Percentiles rank a stretch among this genome's conserved stretches.
phyloP scores from a whole-genome alignment of 1,140 invertebrate species.

The Drosophila eugracilis region DNA sequence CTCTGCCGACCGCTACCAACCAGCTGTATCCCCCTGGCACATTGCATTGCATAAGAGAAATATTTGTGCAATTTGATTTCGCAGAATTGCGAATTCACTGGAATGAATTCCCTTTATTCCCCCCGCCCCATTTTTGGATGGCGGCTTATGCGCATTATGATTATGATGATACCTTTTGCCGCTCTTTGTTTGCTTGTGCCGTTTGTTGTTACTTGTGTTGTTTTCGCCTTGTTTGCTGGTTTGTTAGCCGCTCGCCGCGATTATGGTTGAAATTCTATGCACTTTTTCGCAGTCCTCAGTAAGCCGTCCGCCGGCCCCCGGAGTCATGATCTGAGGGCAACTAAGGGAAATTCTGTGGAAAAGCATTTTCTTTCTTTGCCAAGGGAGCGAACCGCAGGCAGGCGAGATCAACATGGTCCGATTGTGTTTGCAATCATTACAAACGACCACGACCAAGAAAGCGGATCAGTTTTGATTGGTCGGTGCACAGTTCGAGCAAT shows the following conservation, averaged over 20 bases:
- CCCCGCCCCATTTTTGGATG: conserved; percentile 16
- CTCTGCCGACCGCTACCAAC: not conserved
- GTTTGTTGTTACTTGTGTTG: conserved; percentile 61
- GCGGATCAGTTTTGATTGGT: conserved; percentile 59
- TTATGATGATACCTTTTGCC: conserved; percentile 75
- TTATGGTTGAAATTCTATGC: conserved; percentile 81
- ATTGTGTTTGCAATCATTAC: conserved; percentile 84
- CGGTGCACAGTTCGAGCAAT: conserved; percentile 45
- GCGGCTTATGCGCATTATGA: conserved; percentile 81
- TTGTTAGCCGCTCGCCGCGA: conserved; percentile 77
- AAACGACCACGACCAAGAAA: conserved; percentile 68
- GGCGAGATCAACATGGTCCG: conserved; percentile 78
- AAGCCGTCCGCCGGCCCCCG: conserved; percentile 17
- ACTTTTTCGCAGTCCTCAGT: conserved; percentile 48
- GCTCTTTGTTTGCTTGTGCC: conserved; percentile 52
- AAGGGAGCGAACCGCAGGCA: conserved; percentile 10
- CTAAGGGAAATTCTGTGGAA: conserved; percentile 74
- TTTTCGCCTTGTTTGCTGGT: conserved; percentile 82
- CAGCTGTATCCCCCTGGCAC: conserved; percentile 33
- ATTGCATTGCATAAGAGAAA: conserved; percentile 82
- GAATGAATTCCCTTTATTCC: conserved; percentile 69
- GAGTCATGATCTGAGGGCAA: conserved; percentile 78
- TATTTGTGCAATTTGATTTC: conserved; percentile 84
- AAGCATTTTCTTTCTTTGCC: conserved; percentile 54
- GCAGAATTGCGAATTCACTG: conserved; percentile 83